These are phyloP conservation scores for Drosophila persimilis DNA, from an alignment of 1,140 invertebrate genomes.

Conservation along the genomic window DNA sequence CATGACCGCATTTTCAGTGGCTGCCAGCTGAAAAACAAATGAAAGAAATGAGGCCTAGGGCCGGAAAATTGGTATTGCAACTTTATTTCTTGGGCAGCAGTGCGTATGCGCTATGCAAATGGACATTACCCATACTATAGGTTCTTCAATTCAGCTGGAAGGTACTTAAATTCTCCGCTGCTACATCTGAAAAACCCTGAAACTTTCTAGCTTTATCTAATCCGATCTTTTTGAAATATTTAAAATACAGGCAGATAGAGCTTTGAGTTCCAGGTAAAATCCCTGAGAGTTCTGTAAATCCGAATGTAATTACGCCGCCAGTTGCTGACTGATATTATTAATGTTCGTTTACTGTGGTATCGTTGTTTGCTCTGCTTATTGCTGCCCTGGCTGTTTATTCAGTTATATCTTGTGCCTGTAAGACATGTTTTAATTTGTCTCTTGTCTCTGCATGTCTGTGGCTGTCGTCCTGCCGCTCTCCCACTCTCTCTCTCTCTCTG, in stretches of 20 bases:
- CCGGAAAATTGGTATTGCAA: slow-evolving; percentile 36
- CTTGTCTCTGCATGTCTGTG: slow-evolving; percentile 41
- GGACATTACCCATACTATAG: slow-evolving; percentile 20
- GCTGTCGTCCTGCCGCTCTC: background rate
- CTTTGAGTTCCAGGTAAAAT: slow-evolving; percentile 22
- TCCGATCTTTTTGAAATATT: background rate
- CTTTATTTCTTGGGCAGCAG: slow-evolving; percentile 31
- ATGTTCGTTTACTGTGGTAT: slow-evolving; percentile 31
- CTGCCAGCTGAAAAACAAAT: slow-evolving; percentile 31
- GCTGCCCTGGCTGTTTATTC: slow-evolving; percentile 28
- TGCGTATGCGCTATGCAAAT: slow-evolving; percentile 45
- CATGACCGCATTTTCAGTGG: slow-evolving; percentile 41
- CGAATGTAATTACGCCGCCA: slow-evolving; percentile 47
- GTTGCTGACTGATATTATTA: slow-evolving; percentile 47
- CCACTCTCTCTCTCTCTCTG: background rate
- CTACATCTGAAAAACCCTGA: too few species aligned
- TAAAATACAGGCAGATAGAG: background rate
- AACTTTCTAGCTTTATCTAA: background rate
- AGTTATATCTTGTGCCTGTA: slow-evolving; percentile 55
- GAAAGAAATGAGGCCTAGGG: slow-evolving; percentile 17
- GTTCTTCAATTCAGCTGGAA: slow-evolving; percentile 15
- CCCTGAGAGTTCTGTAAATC: slow-evolving; percentile 12
- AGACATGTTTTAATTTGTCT: slow-evolving; percentile 66
- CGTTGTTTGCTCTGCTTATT: slow-evolving; percentile 35
- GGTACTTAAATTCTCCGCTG: too few species aligned